These are phyloP conservation scores for Mormyrus proboscirostris DNA, from an alignment of 2,797 vertebrate species.

Conservation along the genomic window DNA sequence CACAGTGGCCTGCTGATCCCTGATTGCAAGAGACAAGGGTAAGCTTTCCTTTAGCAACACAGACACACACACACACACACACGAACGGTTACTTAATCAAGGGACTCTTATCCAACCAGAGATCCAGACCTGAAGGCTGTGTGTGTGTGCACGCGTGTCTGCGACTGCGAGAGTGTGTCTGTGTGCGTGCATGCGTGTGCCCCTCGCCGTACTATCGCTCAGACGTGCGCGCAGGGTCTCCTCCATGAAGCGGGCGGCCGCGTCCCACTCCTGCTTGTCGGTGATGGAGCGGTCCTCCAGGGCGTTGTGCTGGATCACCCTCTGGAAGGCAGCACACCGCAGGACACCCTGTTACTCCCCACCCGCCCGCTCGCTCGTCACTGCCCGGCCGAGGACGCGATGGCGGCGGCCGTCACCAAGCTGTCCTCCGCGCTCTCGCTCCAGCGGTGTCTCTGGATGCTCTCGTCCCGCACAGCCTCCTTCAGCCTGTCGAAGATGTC, in stretches of 20 bases:
- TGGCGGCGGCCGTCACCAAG: slow-evolving; percentile 65
- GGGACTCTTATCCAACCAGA: too few relatives aligned
- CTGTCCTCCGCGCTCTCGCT: slow-evolving; percentile 93
- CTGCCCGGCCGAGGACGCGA: not conserved
- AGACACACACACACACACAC: too few relatives aligned
- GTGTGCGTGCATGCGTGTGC: not conserved
- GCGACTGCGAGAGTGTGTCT: not conserved
- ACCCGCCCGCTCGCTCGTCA: not conserved
- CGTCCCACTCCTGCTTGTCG: slow-evolving; percentile 96
- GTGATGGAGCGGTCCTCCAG: slow-evolving; percentile 95
- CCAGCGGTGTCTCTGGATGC: slow-evolving; percentile 95
- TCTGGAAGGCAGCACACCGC: slow-evolving; percentile 55
- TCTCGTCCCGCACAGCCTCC: slow-evolving; percentile 94
- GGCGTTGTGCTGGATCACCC: slow-evolving; percentile 97
- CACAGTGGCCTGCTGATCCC: not conserved
- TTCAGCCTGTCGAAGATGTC: slow-evolving; percentile 98
- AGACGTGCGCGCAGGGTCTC: slow-evolving; percentile 89
- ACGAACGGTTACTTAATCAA: not conserved
- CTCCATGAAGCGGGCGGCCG: slow-evolving; percentile 97
- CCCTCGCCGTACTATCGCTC: slow-evolving; percentile 78
- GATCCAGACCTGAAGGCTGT: not conserved
- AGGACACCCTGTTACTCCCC: not conserved
- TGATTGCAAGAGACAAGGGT: too few relatives aligned
- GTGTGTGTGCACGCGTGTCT: not conserved
- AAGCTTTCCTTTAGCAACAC: too few relatives aligned